Base-by-base conservation (phyloP, 2,888 invertebrate species). In the Shargacucullia verbasci region DNA sequence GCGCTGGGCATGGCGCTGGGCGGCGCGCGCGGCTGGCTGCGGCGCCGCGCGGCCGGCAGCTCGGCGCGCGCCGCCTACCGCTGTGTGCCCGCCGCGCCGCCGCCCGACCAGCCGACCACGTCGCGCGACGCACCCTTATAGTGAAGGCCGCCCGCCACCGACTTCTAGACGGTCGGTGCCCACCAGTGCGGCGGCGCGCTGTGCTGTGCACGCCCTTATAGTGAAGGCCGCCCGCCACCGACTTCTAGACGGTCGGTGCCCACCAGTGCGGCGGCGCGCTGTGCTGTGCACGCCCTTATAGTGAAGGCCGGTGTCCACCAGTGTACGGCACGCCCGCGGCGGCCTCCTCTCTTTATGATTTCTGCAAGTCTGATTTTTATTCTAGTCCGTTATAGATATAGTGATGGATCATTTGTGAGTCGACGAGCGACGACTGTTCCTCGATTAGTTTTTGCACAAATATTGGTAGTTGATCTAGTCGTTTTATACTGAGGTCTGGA, bases 71-170 rank as follows among this genome's bases (percentile, higher is more conserved):
- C 83, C 82, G 40, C 37, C 70, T 33, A 34, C 79, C 46, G 82
- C 43, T 9, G 75, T 76, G 53, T 49, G 59, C 40, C 37, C 43
- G 34, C 33, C 49, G 54, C 41, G 65, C 55, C 38, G 62, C 46
- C 31, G 46, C 45, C 46, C 47, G 55, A 45, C 53, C 43, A 59
- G 66, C 75, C 83, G 54, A 70, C 81, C 71, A 66, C 85, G 48
- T 72, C 80, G 55, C 84, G 79, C 63, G 86, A 84, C 80, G 76
- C 79, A 73, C 84, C 86, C 70, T 92, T 91, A 92, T 92, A 92
- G 92, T 90, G 90, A 83, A 82, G 73, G 80, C 78, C 78, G 54
- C 29, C 54, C 66, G 70, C 78, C 78, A 79, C 83, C 70, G 81
- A 83, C 79, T 82, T 79, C 76, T 77, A 65, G 63, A 60, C 70